Evolutionary conservation across 53 echinoderm and acorn worm species (phyloP).

Genomic region (Paelopatides confundens): DNA sequence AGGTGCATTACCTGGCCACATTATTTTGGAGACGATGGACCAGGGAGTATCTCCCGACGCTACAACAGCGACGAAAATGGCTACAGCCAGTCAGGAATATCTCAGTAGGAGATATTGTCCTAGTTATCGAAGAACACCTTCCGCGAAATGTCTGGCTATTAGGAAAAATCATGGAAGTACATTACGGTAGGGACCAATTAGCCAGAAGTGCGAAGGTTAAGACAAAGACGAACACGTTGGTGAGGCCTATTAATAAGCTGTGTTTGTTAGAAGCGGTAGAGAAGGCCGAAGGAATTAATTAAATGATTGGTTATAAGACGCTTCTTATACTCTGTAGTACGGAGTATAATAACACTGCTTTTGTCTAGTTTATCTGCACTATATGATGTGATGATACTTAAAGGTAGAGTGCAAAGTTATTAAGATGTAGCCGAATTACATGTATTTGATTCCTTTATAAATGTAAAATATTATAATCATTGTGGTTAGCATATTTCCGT

Average conservation of each 20-base stretch:
- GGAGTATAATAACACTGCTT: neutral
- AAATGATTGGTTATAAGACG: neutral
- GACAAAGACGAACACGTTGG: neutral
- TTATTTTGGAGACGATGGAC: conserved; percentile 2
- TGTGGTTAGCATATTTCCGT: neutral
- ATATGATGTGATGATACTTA: neutral
- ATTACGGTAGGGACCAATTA: neutral
- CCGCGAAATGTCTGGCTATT: neutral
- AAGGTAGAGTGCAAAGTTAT: neutral
- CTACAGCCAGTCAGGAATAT: neutral
- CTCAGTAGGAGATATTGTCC: neutral
- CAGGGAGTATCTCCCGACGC: neutral
- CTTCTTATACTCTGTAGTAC: too few species aligned
- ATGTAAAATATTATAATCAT: neutral
- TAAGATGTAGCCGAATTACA: neutral
- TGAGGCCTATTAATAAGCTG: neutral
- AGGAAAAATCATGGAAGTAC: neutral
- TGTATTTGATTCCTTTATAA: neutral
- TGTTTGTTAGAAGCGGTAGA: conserved; percentile 11
- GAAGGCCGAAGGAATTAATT: neutral
- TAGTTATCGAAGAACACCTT: neutral
- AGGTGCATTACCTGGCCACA: neutral
- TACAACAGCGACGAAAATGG: neutral
- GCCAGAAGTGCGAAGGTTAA: neutral
- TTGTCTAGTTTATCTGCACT: neutral